A percentile compares a stretch with the other conserved stretches of the same genome.
phyloP scores from a whole-genome alignment of 2,888 invertebrate species.

The Pocota personata region DNA sequence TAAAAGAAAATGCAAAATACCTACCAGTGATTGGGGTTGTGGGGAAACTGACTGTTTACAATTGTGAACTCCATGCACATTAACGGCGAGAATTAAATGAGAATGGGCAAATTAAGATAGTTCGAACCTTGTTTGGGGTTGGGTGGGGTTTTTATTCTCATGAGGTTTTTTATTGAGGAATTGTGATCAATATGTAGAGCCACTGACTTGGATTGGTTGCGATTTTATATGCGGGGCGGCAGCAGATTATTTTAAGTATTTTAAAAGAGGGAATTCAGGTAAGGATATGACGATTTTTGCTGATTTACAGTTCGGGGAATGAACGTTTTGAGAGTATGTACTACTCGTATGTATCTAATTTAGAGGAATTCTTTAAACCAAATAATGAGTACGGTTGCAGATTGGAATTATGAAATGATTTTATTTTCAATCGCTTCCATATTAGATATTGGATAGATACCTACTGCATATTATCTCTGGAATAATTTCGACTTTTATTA shows the following conservation, averaged over 20 bases:
- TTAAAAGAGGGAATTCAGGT: background rate
- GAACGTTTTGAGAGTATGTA: no score
- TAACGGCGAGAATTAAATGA: slow-evolving; percentile 50
- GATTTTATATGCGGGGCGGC: background rate
- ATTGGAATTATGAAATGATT: background rate
- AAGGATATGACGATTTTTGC: background rate
- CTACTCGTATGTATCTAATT: no score
- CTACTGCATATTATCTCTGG: no score
- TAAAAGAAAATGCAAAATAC: slow-evolving; percentile 53
- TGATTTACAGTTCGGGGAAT: no score
- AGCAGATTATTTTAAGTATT: slow-evolving; percentile 6
- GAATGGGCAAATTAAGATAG: slow-evolving; percentile 40
- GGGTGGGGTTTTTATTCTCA: slow-evolving; percentile 8
- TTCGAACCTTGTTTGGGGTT: slow-evolving; percentile 37
- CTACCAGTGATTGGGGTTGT: slow-evolving; percentile 22
- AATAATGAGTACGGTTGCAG: background rate
- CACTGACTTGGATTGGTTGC: background rate
- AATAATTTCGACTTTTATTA: no score
- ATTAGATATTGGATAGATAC: no score
- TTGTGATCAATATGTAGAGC: background rate
- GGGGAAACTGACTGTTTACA: background rate
- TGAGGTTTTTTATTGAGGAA: background rate
- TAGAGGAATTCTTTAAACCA: background rate
- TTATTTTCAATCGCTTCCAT: no score
- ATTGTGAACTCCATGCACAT: slow-evolving; percentile 15